phyloP scores from a whole-genome alignment of 2,888 invertebrate genomes.

The Hofmannophila pseudospretella region DNA sequence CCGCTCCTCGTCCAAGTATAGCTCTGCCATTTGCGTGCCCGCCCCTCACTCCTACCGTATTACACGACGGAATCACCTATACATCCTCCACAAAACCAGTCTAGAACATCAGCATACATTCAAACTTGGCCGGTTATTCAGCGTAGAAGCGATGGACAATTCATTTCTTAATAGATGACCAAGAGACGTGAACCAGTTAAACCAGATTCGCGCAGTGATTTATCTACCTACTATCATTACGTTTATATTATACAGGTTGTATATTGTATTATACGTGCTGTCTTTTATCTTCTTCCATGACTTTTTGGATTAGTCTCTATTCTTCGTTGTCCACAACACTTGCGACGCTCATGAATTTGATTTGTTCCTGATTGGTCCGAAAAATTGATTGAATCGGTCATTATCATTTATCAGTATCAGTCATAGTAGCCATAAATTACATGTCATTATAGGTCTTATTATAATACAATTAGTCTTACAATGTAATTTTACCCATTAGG shows the following conservation, averaged over 20 bases:
- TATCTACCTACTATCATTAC: constrained; percentile 10
- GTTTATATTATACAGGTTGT: background rate
- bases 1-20: constrained; percentile 67
- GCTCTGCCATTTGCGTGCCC: constrained; percentile 74
- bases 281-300: too few species aligned
- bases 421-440: too few species aligned
- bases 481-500: too few species aligned
- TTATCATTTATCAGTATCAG: too few species aligned
- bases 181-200: constrained; percentile 32
- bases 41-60: constrained; percentile 63
- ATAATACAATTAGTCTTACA: too few species aligned
- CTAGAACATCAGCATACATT: constrained; percentile 21
- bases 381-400: too few species aligned
- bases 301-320: too few species aligned
- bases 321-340: too few species aligned
- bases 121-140: constrained; percentile 29
- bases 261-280: too few species aligned
- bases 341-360: too few species aligned
- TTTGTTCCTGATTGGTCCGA: too few species aligned
- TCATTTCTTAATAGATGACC: constrained; percentile 46
- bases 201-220: constrained; percentile 34
- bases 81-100: constrained; percentile 16
- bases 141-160: constrained; percentile 36
- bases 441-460: too few species aligned
- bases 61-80: constrained; percentile 48